These are phyloP conservation scores for Apogon talboti DNA, from an alignment of 2,797 vertebrate genomes.

Conservation along the genomic window DNA sequence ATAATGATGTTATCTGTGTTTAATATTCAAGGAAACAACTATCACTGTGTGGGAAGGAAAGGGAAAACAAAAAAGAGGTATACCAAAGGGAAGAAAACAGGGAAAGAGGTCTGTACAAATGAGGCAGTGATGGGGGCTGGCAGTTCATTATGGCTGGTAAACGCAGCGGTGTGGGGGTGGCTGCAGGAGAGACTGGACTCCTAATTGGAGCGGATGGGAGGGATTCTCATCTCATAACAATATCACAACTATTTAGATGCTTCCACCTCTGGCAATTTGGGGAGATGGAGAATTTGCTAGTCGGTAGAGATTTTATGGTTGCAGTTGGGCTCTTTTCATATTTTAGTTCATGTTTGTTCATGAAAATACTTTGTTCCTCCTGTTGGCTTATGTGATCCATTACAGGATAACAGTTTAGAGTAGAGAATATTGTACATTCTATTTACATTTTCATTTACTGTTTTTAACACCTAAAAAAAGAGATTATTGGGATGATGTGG, in stretches of 20 bases:
- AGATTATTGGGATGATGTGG: too few relatives aligned
- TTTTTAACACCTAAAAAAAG: too few relatives aligned
- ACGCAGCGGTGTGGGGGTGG: constrained; percentile 60
- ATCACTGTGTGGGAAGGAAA: constrained; percentile 31
- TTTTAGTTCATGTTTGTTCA: background rate
- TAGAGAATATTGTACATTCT: background rate
- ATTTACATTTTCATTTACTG: background rate
- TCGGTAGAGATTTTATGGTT: constrained; percentile 13
- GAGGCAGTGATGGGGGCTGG: constrained; percentile 73
- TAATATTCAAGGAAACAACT: constrained; percentile 27
- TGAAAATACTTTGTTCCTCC: background rate
- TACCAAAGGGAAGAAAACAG: constrained; percentile 51
- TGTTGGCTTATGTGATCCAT: background rate
- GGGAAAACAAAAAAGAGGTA: constrained; percentile 55
- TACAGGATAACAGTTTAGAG: background rate
- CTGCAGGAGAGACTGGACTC: constrained; percentile 56
- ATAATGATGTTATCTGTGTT: constrained; percentile 8
- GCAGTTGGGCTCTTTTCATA: constrained; percentile 15
- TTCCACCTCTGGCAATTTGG: constrained; percentile 49
- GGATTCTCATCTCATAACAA: constrained; percentile 70
- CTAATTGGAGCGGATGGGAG: constrained; percentile 78
- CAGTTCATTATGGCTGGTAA: constrained; percentile 82
- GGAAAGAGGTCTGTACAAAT: constrained; percentile 65
- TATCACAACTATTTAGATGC: constrained; percentile 72
- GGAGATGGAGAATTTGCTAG: constrained; percentile 40